Evolutionary conservation across 92 coral and sea anemone genomes (phyloP), one percentile per base, ranked within the genome.

Genomic region (Plumapathes pennacea): DNA sequence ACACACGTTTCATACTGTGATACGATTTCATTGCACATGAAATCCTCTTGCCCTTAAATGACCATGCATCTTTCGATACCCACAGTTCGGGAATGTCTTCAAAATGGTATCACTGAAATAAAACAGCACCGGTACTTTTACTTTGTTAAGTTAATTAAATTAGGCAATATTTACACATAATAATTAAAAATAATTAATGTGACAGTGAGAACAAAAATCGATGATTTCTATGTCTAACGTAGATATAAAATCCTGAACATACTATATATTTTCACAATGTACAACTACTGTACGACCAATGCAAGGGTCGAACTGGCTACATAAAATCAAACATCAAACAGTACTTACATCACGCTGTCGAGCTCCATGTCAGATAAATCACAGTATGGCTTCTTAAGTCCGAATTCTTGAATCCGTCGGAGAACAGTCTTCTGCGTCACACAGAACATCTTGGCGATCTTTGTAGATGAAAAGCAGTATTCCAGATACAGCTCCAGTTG

Each of bases 11-110:
- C 84, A 82, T 69, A 30, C 80, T 37, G 15, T 76, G 39, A 74
- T 82, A 18, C 70, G 53, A 47, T 50, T 9, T 78, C 74, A 62
- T 37, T 82, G 89, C 13, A 74, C 46, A 33, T 11, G 31, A 0
- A 55, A 51, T 25, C 69, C 70, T 31, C 76, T 62, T 73, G 82
- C 77, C 55, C 40, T 31, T 21, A 81, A 50, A 52, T 52, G 52
- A 2, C 87, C 87, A 19, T 72, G 24, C 81, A 81, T 80, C 39
- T 59, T 72, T 31, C 67, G 29, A 57, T 74, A 81, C 30, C 82
- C 89, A 74, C 83, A 68, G 55, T 64, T 69, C 38, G 78, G 88
- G 48, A 81, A 58, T 46, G 41, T 46, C n/a, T 55, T 55, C 62
- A 55, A 20, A 55, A 36, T 12, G 2, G 27, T 22, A 2, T 34